A percentile compares a stretch with the other conserved stretches of the same genome.
These are phyloP conservation scores for Wiebesia pumilae DNA, from an alignment of 1,140 invertebrate genomes.

Conservation along the genomic window DNA sequence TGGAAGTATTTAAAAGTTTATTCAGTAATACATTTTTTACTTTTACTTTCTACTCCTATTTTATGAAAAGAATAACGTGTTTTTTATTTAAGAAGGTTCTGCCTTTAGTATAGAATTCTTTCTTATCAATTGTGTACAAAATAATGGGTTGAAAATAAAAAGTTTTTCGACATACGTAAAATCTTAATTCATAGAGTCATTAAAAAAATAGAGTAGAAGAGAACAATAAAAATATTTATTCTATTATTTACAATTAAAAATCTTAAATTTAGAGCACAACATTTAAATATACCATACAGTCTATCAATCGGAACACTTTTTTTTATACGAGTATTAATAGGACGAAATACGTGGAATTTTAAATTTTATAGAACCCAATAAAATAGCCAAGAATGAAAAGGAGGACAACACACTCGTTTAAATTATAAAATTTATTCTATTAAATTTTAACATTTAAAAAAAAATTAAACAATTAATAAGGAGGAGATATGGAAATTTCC, in stretches of 20 bases:
- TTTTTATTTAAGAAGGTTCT: neutral
- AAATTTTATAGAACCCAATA: neutral
- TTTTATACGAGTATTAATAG: neutral
- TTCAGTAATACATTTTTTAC: neutral
- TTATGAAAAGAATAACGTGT: neutral
- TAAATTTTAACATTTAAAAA: neutral
- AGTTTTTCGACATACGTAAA: neutral
- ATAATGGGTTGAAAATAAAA: neutral
- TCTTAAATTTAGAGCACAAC: neutral
- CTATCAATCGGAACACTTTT: neutral
- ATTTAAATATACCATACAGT: neutral
- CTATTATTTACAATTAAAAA: neutral
- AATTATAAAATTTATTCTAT: neutral
- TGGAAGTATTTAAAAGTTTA: neutral
- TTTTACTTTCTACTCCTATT: neutral
- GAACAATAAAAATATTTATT: neutral
- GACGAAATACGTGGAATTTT: neutral
- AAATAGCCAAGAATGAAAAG: neutral
- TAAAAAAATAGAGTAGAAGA: too few relatives aligned
- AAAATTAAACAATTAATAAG: neutral
- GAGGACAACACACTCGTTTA: neutral
- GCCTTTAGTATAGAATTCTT: neutral
- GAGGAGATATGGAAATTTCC: too few relatives aligned
- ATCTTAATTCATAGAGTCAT: neutral
- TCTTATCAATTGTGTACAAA: neutral